These are phyloP conservation scores for Zeus faber DNA, from an alignment of 2,113 vertebrate species.

Conservation along the genomic window DNA sequence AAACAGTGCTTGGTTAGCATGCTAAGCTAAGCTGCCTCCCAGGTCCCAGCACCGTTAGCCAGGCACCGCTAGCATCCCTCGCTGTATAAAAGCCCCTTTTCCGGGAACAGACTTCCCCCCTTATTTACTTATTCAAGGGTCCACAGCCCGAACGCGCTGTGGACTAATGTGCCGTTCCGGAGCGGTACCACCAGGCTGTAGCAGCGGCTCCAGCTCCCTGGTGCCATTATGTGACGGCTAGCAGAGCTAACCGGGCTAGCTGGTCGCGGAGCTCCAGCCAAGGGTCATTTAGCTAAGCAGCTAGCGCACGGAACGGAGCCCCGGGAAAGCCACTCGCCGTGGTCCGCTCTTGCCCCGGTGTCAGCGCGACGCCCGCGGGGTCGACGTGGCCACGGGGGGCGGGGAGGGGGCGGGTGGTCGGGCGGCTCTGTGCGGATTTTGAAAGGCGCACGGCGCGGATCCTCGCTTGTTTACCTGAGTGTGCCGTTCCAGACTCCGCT, in stretches of 20 bases:
- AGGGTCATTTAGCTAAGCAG: slow-evolving; percentile 75
- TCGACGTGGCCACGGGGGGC: slow-evolving; percentile 37
- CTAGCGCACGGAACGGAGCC: slow-evolving; percentile 66
- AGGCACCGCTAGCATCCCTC: too few species aligned
- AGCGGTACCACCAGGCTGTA: too few species aligned
- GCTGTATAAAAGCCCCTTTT: too few species aligned
- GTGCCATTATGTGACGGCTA: slow-evolving; percentile 49
- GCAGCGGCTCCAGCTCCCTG: slow-evolving; percentile 40
- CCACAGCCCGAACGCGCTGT: too few species aligned
- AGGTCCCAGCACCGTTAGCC: too few species aligned
- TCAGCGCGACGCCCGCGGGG: slow-evolving; percentile 14
- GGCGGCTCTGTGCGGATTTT: slow-evolving; percentile 55
- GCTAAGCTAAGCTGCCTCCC: too few species aligned
- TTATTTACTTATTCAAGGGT: too few species aligned
- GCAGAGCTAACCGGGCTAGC: slow-evolving; percentile 56
- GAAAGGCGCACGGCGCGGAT: too few species aligned
- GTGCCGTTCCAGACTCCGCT: slow-evolving; percentile 80
- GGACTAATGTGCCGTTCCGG: too few species aligned
- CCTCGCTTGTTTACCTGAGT: slow-evolving; percentile 83
- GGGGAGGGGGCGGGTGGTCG: slow-evolving; percentile 10
- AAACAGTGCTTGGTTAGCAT: too few species aligned
- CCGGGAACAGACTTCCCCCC: too few species aligned
- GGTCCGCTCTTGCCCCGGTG: slow-evolving; percentile 24
- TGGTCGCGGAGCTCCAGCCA: slow-evolving; percentile 67
- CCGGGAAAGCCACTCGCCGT: slow-evolving; percentile 19